A percentile compares a stretch with the other conserved stretches of the same genome.
These are phyloP conservation scores for Alouatta palliata DNA, from an alignment of 2,113 vertebrate genomes.

Conservation along the genomic window DNA sequence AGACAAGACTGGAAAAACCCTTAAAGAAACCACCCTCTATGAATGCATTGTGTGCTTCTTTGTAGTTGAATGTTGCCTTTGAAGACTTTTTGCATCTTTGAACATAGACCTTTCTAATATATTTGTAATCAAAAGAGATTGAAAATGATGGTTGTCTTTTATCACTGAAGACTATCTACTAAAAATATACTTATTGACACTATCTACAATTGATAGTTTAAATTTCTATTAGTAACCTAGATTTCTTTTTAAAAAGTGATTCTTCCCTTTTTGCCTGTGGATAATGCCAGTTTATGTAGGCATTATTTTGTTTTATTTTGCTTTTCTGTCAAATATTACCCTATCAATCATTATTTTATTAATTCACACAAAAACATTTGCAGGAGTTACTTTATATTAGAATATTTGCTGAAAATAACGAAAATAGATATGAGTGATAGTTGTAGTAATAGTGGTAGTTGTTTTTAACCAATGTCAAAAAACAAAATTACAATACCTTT, in stretches of 20 bases:
- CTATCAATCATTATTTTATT: not conserved
- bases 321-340: not conserved
- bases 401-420: not conserved
- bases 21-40: not conserved
- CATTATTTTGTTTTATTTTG: not conserved
- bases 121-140: slow-evolving; percentile 66
- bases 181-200: slow-evolving; percentile 19
- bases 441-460: not conserved
- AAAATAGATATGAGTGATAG: not conserved
- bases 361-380: not conserved
- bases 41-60: slow-evolving; percentile 14
- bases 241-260: not conserved
- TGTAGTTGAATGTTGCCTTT: slow-evolving; percentile 64
- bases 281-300: not conserved
- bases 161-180: not conserved
- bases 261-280: not conserved
- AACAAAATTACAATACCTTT: not conserved
- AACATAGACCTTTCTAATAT: slow-evolving; percentile 41
- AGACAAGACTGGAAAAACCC: slow-evolving; percentile 5
- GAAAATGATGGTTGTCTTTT: slow-evolving; percentile 21
- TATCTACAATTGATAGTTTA: slow-evolving; percentile 11
- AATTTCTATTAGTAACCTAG: slow-evolving; percentile 13
- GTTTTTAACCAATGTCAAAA: not conserved
- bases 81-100: slow-evolving; percentile 58
- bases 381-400: not conserved